Percentiles rank a stretch among this genome's conserved stretches.
Evolutionary conservation across 2,888 invertebrate genomes (phyloP).

Genomic region (Electrophaes corylata): DNA sequence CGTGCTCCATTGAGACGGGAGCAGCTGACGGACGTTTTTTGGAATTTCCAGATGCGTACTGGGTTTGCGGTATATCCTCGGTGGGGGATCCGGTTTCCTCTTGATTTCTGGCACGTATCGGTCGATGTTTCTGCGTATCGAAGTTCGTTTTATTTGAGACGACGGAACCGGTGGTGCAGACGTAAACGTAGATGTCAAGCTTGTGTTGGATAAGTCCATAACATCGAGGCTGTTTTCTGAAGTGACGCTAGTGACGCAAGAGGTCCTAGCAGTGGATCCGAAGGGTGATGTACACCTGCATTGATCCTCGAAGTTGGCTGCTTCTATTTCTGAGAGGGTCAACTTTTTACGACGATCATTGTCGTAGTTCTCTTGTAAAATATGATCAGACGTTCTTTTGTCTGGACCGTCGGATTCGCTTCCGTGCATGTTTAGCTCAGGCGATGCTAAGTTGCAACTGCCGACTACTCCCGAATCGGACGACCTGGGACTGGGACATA

Average conservation of each 20-base stretch:
- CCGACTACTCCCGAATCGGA: constrained; percentile 95
- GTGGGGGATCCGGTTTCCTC: constrained; percentile 75
- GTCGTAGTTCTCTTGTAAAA: constrained; percentile 62
- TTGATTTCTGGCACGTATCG: constrained; percentile 72
- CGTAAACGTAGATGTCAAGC: constrained; percentile 78
- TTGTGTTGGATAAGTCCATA: constrained; percentile 79
- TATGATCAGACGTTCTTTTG: constrained; percentile 57
- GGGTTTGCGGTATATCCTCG: constrained; percentile 74
- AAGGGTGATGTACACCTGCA: constrained; percentile 90
- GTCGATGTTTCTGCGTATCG: constrained; percentile 73
- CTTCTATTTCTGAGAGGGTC: constrained; percentile 84
- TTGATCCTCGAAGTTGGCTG: constrained; percentile 87
- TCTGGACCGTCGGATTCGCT: constrained; percentile 72
- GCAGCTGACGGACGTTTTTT: constrained; percentile 73
- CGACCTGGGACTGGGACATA: constrained; percentile 88
- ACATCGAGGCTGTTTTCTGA: constrained; percentile 84
- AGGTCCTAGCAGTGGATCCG: constrained; percentile 88
- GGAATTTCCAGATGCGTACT: constrained; percentile 77
- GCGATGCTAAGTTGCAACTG: constrained; percentile 90
- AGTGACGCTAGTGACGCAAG: constrained; percentile 84
- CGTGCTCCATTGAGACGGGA: constrained; percentile 78
- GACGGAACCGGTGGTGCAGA: constrained; percentile 75
- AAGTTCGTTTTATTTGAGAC: constrained; percentile 79
- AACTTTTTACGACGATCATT: constrained; percentile 65
- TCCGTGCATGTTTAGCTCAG: constrained; percentile 84